Evolutionary conservation across 2,113 vertebrate genomes (phyloP).

Genomic region (Haemorhous mexicanus): DNA sequence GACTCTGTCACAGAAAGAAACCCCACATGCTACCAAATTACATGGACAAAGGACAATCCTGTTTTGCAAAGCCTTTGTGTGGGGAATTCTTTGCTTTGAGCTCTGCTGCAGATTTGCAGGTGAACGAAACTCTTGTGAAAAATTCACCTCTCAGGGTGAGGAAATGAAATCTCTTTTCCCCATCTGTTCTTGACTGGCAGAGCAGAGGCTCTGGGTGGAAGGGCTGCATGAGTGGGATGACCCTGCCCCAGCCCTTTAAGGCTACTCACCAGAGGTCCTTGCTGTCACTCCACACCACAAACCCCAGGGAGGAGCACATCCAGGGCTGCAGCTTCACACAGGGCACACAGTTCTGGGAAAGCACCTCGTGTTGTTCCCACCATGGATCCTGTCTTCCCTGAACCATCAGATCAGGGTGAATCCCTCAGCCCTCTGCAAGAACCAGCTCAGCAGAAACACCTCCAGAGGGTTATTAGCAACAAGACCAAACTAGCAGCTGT

Average conservation of each 20-base stretch:
- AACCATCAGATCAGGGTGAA: not conserved
- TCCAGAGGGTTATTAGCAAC: not conserved
- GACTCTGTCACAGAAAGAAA: not conserved
- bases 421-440: not conserved
- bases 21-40: not conserved
- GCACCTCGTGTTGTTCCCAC: fast-evolving
- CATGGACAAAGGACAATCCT: not conserved
- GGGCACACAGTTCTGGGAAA: not conserved
- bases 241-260: not conserved
- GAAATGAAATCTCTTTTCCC: not conserved
- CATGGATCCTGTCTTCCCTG: not conserved
- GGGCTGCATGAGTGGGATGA: not conserved
- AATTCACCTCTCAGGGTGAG: not conserved
- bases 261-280: not conserved
- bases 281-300: not conserved
- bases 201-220: not conserved
- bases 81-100: not conserved
- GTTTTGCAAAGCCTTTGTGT: not conserved
- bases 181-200: not conserved
- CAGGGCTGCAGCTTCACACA: not conserved
- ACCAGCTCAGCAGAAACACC: not conserved
- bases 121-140: not conserved
- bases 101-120: not conserved
- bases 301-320: fast-evolving
- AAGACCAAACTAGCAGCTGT: not conserved